Evolutionary conservation across 2,888 invertebrate species (phyloP).

Genomic region (Cataglyphis livida): DNA sequence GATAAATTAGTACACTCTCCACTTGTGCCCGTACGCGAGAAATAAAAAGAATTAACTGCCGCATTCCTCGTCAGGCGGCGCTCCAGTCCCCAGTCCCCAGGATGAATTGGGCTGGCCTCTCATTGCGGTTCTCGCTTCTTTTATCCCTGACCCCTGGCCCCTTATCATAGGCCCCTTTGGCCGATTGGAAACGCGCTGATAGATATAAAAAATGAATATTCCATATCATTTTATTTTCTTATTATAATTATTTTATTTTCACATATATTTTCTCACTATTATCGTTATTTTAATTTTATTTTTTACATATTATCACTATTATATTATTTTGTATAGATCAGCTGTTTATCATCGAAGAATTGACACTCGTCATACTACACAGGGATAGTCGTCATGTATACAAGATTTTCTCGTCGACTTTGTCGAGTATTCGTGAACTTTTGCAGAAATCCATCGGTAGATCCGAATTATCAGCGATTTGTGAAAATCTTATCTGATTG

Average conservation of each 20-base stretch:
- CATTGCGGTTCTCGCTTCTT: not conserved
- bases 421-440: not conserved
- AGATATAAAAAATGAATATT: not conserved
- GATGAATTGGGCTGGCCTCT: not conserved
- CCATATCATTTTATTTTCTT: no score
- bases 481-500: not conserved
- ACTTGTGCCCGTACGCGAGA: constrained; percentile 82
- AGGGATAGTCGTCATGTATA: not conserved
- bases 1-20: constrained; percentile 83
- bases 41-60: constrained; percentile 81
- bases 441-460: not conserved
- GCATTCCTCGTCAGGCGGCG: constrained; percentile 82
- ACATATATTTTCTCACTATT: not conserved
- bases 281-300: not conserved
- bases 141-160: no score
- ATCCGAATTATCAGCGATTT: not conserved
- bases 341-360: not conserved
- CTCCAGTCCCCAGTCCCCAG: not conserved
- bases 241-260: not conserved
- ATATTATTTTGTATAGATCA: no score
- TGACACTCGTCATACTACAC: no score
- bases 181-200: not conserved
- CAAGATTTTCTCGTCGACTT: constrained; percentile 21
- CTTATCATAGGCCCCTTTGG: no score
- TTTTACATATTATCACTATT: no score